Evolutionary conservation across 2,888 invertebrate species (phyloP).

Genomic region (Diloba caeruleocephala): DNA sequence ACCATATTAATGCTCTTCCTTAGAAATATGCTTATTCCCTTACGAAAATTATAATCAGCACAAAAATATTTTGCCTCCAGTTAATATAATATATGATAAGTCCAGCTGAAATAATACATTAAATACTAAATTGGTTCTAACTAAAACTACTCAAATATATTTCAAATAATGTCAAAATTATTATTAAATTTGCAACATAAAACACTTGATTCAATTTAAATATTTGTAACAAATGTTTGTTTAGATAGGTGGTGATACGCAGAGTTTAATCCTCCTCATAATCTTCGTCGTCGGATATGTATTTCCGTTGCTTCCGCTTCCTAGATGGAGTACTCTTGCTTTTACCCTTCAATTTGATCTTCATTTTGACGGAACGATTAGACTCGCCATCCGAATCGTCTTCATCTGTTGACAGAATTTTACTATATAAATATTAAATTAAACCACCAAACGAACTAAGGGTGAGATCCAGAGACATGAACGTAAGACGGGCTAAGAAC

Average conservation of each 20-base stretch:
- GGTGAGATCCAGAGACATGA: too few species aligned
- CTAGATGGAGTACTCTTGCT: conserved; percentile 86
- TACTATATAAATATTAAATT: too few species aligned
- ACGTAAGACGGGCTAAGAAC: too few species aligned
- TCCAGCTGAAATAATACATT: conserved; percentile 18
- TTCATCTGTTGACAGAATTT: conserved; percentile 71
- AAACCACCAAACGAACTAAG: too few species aligned
- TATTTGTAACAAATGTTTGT: conserved; percentile 18
- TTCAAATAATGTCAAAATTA: conserved; percentile 28
- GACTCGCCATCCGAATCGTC: conserved; percentile 91
- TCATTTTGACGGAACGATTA: conserved; percentile 91
- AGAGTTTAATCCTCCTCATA: conserved; percentile 87
- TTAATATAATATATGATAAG: too few species aligned
- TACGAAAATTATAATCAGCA: conserved; percentile 21
- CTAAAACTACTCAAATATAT: conserved; percentile 9
- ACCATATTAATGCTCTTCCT: conserved; percentile 27
- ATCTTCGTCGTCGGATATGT: conserved; percentile 91
- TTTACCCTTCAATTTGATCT: conserved; percentile 91
- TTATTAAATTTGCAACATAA: neutral
- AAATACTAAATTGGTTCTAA: conserved; percentile 25
- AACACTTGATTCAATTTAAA: neutral
- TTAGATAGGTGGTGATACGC: conserved; percentile 16
- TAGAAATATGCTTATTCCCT: conserved; percentile 36
- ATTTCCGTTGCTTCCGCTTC: conserved; percentile 90
- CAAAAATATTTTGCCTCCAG: conserved; percentile 9